Evolutionary conservation across 1,140 invertebrate genomes (phyloP).

Genomic region (Watersipora subatra): DNA sequence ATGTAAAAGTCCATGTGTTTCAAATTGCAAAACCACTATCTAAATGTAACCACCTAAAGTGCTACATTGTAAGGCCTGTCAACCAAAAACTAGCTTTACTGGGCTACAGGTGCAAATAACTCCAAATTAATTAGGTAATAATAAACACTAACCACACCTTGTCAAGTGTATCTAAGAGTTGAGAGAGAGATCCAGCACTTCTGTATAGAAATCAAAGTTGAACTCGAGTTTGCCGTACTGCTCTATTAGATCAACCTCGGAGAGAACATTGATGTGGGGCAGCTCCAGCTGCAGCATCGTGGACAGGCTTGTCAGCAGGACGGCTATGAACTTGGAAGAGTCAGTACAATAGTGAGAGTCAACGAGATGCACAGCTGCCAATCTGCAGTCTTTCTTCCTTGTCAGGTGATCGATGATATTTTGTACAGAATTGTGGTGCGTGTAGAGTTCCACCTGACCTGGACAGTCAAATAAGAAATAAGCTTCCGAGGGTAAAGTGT

Average conservation of each 20-base stretch:
- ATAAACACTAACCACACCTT: too few relatives aligned
- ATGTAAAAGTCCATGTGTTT: too few relatives aligned
- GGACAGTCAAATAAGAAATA: slow-evolving; percentile 85
- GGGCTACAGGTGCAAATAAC: slow-evolving; percentile 51
- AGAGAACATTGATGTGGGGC: slow-evolving; percentile 89
- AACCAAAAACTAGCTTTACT: too few relatives aligned
- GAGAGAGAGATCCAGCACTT: slow-evolving; percentile 83
- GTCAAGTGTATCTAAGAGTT: slow-evolving; percentile 68
- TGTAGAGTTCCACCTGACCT: slow-evolving; percentile 85
- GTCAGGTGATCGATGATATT: slow-evolving; percentile 57
- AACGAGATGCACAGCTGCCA: slow-evolving; percentile 81
- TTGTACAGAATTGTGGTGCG: slow-evolving; percentile 74
- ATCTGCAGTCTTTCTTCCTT: slow-evolving; percentile 50
- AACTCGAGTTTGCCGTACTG: slow-evolving; percentile 67
- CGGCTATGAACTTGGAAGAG: slow-evolving; percentile 73
- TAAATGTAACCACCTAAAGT: too few relatives aligned
- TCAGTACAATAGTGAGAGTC: slow-evolving; percentile 95
- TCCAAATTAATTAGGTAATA: too few relatives aligned
- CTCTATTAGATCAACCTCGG: slow-evolving; percentile 83
- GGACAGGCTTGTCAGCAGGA: slow-evolving; percentile 72
- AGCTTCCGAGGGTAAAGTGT: slow-evolving; percentile 24
- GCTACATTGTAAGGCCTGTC: too few relatives aligned
- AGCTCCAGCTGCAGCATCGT: slow-evolving; percentile 85
- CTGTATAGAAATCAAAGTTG: slow-evolving; percentile 87
- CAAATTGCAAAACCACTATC: too few relatives aligned